Evolutionary conservation across 1,140 invertebrate genomes (phyloP).

Genomic region (Xylocopa sonorina): DNA sequence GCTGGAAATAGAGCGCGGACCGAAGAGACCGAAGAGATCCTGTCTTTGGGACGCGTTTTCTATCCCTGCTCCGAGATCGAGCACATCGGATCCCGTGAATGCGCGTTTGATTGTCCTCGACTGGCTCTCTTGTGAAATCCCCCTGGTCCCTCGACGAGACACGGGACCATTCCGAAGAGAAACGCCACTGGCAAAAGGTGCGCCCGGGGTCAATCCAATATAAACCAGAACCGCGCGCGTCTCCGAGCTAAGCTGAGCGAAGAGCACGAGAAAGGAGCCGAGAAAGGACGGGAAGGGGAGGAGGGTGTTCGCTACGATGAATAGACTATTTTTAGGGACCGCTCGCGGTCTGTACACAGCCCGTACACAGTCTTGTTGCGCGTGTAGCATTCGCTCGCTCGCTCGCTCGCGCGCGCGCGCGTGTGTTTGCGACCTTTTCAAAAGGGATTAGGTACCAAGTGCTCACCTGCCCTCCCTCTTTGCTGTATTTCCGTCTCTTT

Average conservation of each 20-base stretch:
- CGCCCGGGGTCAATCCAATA: conserved; percentile 77
- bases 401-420: too few relatives aligned
- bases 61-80: conserved; percentile 52
- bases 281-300: conserved; percentile 51
- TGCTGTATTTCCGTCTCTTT: conserved; percentile 17
- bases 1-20: conserved; percentile 72
- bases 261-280: conserved; percentile 21
- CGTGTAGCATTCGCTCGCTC: neutral
- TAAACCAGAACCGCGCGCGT: conserved; percentile 74
- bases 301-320: conserved; percentile 49
- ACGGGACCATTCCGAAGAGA: conserved; percentile 72
- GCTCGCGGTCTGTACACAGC: conserved; percentile 45
- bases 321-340: conserved; percentile 69
- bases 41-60: conserved; percentile 65
- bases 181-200: conserved; percentile 71
- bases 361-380: neutral
- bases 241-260: conserved; percentile 50
- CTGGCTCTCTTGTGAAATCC: conserved; percentile 62
- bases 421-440: conserved; percentile 56
- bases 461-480: conserved; percentile 70
- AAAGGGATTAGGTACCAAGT: conserved; percentile 66
- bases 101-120: conserved; percentile 77
- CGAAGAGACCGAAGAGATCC: too few relatives aligned
- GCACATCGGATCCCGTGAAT: conserved; percentile 70
- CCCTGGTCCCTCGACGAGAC: conserved; percentile 44